Evolutionary conservation across 2,797 vertebrate species (phyloP), one percentile per base, ranked within the genome.

Genomic region (Carapus acus): DNA sequence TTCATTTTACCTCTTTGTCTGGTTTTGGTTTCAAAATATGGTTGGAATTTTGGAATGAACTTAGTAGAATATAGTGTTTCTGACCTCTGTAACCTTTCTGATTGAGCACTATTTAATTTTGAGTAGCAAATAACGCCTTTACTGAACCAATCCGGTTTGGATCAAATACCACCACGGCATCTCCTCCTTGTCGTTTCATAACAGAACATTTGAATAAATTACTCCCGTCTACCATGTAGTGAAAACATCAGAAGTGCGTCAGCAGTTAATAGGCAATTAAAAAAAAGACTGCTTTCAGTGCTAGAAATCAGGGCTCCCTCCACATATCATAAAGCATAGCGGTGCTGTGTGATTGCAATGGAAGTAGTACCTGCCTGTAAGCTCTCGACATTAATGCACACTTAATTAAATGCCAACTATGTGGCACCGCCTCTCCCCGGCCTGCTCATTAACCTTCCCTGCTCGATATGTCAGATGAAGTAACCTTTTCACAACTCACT

Each of bases 391-490:
- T 63, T 49, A 67, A 77, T 41, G 51, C 54, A 54, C 39, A 44
- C 68, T 77, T 83, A 76, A 83, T 86, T 79, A 82, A 83, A 86
- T 81, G 77, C 65, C 78, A 82, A 65, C 65, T 65, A 33, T 64
- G 73, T 76, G 72, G 51, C 58, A 38, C 50, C 60, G 62, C 62
- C 53, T 67, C 56, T 67, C 63, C 66, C 62, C 61, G 58, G 69
- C 50, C 67, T 70, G 38, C 78, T 85, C 77, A 85, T 86, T 86
- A 86, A 86, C 85, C 83, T 83, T 73, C 76, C 63, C 34, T 31
- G 52, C 76, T 78, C 79, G 67, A 73, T 78, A 78, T 75, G 71
- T 80, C 79, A 74, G 71, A 58, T 65, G 65, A 60, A 61, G 64
- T 82, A 81, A 84, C 83, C 83, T 86, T 86, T 86, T 74, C 80